Evolutionary conservation across 2,888 invertebrate genomes (phyloP).

Genomic region (Odontocolon sp.): DNA sequence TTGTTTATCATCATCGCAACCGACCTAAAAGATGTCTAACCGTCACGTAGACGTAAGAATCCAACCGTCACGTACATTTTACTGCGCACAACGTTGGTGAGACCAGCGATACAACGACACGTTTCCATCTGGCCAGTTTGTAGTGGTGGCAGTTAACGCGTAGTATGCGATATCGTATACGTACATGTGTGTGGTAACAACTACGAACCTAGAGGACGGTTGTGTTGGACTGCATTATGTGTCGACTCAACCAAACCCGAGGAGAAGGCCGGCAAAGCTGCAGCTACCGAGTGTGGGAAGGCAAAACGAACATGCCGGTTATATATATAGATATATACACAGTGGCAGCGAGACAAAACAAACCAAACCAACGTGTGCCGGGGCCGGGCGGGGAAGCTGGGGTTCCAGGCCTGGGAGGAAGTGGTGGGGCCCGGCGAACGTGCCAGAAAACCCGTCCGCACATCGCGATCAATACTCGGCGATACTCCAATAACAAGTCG

Average conservation of each 20-base stretch:
- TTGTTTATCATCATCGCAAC: conserved; percentile 9
- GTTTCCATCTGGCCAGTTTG: conserved; percentile 18
- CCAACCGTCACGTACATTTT: conserved; percentile 35
- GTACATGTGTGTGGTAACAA: background rate
- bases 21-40: conserved; percentile 2
- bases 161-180: conserved; percentile 9
- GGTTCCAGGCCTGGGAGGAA: conserved; percentile 44
- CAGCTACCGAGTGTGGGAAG: background rate
- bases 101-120: background rate
- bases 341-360: conserved; percentile 27
- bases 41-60: conserved; percentile 33
- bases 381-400: conserved; percentile 39
- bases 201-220: background rate
- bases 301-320: conserved; percentile 49
- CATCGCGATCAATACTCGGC: conserved; percentile 75
- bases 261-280: conserved; percentile 17
- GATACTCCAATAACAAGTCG: conserved; percentile 48
- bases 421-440: conserved; percentile 72
- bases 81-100: conserved; percentile 48
- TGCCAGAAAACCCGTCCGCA: conserved; percentile 75
- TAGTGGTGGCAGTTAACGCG: conserved; percentile 19
- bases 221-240: conserved; percentile 20
- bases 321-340: background rate
- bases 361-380: conserved; percentile 24
- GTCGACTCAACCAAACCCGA: conserved; percentile 39